phyloP scores from a whole-genome alignment of 2,113 vertebrate genomes.

The Gulo gulo region DNA sequence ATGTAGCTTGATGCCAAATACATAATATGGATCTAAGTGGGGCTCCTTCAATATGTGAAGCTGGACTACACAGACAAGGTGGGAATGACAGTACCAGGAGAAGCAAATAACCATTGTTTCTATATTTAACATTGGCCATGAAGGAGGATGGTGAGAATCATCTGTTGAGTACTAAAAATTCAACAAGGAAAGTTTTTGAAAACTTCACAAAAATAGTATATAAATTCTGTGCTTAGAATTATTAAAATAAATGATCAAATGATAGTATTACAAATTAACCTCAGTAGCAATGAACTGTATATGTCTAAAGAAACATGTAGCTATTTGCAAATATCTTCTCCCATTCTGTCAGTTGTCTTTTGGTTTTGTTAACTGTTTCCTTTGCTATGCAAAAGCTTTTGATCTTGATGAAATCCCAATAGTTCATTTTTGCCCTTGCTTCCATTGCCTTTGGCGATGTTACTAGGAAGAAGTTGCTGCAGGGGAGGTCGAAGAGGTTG shows the following conservation, averaged over 20 bases:
- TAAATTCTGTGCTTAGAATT: background rate
- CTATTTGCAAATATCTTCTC: background rate
- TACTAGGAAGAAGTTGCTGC: too few species aligned
- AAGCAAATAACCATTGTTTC: background rate
- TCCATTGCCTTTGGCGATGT: too few species aligned
- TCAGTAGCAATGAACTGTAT: background rate
- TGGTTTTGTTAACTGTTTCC: too few species aligned
- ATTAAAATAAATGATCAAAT: background rate
- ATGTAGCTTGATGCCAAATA: background rate
- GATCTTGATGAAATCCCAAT: too few species aligned
- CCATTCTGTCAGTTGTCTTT: too few species aligned
- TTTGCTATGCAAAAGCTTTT: too few species aligned
- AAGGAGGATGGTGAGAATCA: background rate
- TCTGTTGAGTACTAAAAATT: background rate
- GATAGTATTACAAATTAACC: background rate
- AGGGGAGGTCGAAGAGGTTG: too few species aligned
- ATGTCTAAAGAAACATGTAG: background rate
- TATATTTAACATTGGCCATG: background rate
- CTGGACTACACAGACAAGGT: background rate
- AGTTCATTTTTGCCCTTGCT: too few species aligned
- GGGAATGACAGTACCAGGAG: accelerated
- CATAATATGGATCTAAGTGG: background rate
- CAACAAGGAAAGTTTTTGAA: background rate
- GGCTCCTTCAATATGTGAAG: too few species aligned
- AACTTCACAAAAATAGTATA: background rate